Evolutionary conservation across 2,113 vertebrate genomes (phyloP), one percentile per base, ranked within the genome.

Genomic region (Nothocercus julius): DNA sequence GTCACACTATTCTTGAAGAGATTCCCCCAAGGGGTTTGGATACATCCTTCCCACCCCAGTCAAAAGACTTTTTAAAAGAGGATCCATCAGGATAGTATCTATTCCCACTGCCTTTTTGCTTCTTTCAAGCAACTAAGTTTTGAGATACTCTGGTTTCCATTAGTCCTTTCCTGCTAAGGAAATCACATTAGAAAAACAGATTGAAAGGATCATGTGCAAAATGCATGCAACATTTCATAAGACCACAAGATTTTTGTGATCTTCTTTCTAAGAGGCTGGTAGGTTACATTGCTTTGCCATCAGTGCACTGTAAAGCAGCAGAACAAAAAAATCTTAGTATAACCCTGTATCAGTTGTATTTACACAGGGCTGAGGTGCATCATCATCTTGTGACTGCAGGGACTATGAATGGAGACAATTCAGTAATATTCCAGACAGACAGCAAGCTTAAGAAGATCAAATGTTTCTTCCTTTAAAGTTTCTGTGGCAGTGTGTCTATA

Each of bases 311-410:
- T 42, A 63, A 79, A 88, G 49, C n/a, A 90, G 32, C 16, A 28
- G 66, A 18, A 53, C 4, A 8, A 51, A 82, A 64, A 77, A 45
- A 44, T 42, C 36, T 42, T 36, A 72, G 44, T 21, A 67, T 7
- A 58, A 70, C 13, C 44, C 54, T n/a, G 1, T 14, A 64, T 9
- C 42, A 64, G 36, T 3, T 59, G 47, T 34, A 89, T 68, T 73
- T 68, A 74, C 15, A 56, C 2, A n/a, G 8, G 25, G 73, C 24
- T 61, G 22, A 68, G 40, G 5, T 32, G n/a, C 83, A 59, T 6
- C 40, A 76, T 8, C 9, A 6, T 53, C 82, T 32, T 44, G 0
- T 54, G 62, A 59, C 4, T 40, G 53, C 17, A 34, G 0, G 11
- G 54, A 74, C 32, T 34, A 34, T 8, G 6, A 42, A 38, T 2